phyloP scores from a whole-genome alignment of 2,797 vertebrate species.

The Ambastaia sidthimunki region DNA sequence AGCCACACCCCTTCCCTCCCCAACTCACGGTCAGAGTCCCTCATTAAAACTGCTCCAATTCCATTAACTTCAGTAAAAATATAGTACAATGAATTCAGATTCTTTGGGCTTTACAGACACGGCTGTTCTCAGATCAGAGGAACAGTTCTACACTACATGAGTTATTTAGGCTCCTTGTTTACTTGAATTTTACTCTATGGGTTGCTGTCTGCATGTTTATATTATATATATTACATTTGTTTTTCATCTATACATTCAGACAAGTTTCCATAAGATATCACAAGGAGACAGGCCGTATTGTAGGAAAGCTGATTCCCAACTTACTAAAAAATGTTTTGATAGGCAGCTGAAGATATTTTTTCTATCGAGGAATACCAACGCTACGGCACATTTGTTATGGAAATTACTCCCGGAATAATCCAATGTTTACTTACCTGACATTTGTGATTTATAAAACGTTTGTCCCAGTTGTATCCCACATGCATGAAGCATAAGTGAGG shows the following conservation, averaged over 20 bases:
- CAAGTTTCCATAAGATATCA: slow-evolving; percentile 82
- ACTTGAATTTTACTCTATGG: slow-evolving; percentile 68
- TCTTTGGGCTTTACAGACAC: slow-evolving; percentile 81
- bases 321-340: slow-evolving; percentile 77
- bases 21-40: slow-evolving; percentile 71
- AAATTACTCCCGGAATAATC: slow-evolving; percentile 80
- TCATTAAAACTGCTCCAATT: slow-evolving; percentile 77
- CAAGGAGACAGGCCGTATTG: slow-evolving; percentile 81
- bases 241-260: slow-evolving; percentile 82
- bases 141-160: slow-evolving; percentile 74
- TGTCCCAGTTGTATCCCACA: slow-evolving; percentile 82
- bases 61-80: slow-evolving; percentile 75
- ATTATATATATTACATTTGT: slow-evolving; percentile 64
- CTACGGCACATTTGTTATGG: slow-evolving; percentile 81
- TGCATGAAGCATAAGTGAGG: slow-evolving; percentile 83
- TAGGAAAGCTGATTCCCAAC: slow-evolving; percentile 71
- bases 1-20: slow-evolving; percentile 70
- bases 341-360: slow-evolving; percentile 77
- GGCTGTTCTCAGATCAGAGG: slow-evolving; percentile 76
- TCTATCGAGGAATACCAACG: slow-evolving; percentile 77
- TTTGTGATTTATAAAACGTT: slow-evolving; percentile 84
- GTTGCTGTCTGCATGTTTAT: slow-evolving; percentile 72
- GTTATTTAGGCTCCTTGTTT: slow-evolving; percentile 71
- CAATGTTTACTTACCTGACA: slow-evolving; percentile 84
- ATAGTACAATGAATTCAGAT: slow-evolving; percentile 78